Conservation (phyloP, 1,140 invertebrate genomes). For the Microplitis mediator region DNA sequence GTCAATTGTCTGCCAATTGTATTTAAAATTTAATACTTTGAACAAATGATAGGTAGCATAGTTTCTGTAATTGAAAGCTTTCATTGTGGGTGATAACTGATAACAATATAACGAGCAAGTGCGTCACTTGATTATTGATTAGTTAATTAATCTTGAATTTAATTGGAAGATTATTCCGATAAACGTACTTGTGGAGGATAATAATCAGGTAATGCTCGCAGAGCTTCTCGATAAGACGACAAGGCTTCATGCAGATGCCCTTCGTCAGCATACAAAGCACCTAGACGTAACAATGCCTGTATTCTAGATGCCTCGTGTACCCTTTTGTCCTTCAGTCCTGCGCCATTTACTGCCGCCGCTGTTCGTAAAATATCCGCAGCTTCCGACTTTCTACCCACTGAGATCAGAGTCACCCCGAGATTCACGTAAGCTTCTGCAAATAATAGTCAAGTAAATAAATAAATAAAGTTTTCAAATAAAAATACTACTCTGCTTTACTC, state of each 20-base stretch:
- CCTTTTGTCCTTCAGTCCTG: conserved; percentile 84
- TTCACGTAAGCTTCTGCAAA: conserved; percentile 94
- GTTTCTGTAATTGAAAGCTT: too few relatives aligned
- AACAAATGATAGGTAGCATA: too few relatives aligned
- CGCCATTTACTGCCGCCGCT: conserved; percentile 83
- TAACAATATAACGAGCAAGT: too few relatives aligned
- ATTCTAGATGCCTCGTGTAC: conserved; percentile 89
- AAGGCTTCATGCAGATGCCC: conserved; percentile 83
- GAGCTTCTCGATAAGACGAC: conserved; percentile 86
- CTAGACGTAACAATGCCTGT: conserved; percentile 89
- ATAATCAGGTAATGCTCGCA: conserved; percentile 78
- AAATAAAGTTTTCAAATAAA: neutral
- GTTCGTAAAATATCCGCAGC: conserved; percentile 82
- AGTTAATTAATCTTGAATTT: too few relatives aligned
- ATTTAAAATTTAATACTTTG: too few relatives aligned
- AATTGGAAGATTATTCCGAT: neutral
- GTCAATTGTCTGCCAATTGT: too few relatives aligned
- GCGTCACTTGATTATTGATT: too few relatives aligned
- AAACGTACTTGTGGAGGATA: conserved; percentile 77
- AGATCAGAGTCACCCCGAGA: conserved; percentile 84
- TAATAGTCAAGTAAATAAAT: conserved; percentile 22
- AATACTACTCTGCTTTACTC: neutral
- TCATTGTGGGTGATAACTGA: too few relatives aligned
- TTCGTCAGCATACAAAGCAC: conserved; percentile 86
- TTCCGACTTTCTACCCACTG: conserved; percentile 80